Evolutionary conservation across 2,888 invertebrate species (phyloP).

Genomic region (Mesopsocus fuscifrons): DNA sequence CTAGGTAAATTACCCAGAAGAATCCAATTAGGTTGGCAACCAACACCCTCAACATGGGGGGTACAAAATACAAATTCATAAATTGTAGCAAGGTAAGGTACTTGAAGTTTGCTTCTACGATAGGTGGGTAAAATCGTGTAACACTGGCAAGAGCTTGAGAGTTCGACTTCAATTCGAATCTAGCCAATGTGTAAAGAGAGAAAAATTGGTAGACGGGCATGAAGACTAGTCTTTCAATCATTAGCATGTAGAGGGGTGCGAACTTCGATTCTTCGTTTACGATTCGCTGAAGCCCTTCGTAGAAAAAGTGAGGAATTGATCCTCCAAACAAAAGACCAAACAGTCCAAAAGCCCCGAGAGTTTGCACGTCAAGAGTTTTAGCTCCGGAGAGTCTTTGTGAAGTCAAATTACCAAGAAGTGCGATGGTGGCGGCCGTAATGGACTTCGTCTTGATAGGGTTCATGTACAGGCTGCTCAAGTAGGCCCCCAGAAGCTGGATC

Average conservation of each 20-base stretch:
- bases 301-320: slow-evolving; percentile 60
- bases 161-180: slow-evolving; percentile 59
- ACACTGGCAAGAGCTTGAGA: slow-evolving; percentile 40
- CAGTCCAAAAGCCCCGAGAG: slow-evolving; percentile 48
- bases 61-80: slow-evolving; percentile 53
- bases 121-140: slow-evolving; percentile 39
- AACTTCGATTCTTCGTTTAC: slow-evolving; percentile 34
- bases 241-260: slow-evolving; percentile 34
- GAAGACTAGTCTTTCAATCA: slow-evolving; percentile 52
- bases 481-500: slow-evolving; percentile 44
- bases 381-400: slow-evolving; percentile 52
- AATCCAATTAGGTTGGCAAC: slow-evolving; percentile 57
- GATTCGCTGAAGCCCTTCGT: slow-evolving; percentile 37
- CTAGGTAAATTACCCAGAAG: slow-evolving; percentile 57
- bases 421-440: slow-evolving; percentile 52
- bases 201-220: slow-evolving; percentile 52
- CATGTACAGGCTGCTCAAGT: slow-evolving; percentile 54
- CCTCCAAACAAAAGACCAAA: slow-evolving; percentile 69
- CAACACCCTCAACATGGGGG: slow-evolving; percentile 58
- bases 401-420: slow-evolving; percentile 49
- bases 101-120: slow-evolving; percentile 54
- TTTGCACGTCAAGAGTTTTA: slow-evolving; percentile 40
- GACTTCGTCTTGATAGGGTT: slow-evolving; percentile 63
- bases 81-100: slow-evolving; percentile 56
- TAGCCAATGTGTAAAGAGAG: slow-evolving; percentile 48